Base-by-base conservation (phyloP, 2,113 vertebrate species). In the Phasianus colchicus region DNA sequence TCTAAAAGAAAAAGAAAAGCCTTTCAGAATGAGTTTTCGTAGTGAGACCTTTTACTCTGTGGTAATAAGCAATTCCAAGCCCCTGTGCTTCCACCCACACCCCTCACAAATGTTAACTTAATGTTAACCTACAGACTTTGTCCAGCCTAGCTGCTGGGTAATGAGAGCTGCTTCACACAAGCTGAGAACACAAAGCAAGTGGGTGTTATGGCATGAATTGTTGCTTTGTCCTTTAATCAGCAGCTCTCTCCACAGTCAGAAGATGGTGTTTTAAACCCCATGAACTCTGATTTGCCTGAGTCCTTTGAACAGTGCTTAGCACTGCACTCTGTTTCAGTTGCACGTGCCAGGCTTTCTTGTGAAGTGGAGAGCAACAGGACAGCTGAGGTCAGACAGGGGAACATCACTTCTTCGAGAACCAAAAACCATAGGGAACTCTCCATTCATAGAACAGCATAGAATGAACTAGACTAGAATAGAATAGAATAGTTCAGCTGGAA, bases 51-150 rank as follows among this genome's bases (percentile, higher is more conserved):
- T 94, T 84, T 60, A 36, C 72, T 89, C 43, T 24, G n/a, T 47
- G 80, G 54, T 60, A 79, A 93, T 69, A n/a, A 86, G 54, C 29
- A 38, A 77, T 64, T 89, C 58, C 54, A 72, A 85, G 40, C 10
- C 24, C 18, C 18, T 21, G 27, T 38, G 27, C 34, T 91, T 42
- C 91, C 67, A 55, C 90, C 57, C 72, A 84, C 79, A 43, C 1
- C 25, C 4, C 17, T 24, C 9, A 12, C 32, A 89, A 93, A 96
- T 83, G 45, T 87, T 91, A 78, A 79, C 80, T 88, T 92, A 86
- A 86, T 8, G 6, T 93, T 93, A 83, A 84, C 78, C 64, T 78
- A 89, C 2, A 95, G 86, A 71, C 27, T 91, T 50, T 76, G 83
- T 83, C 89, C 82, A 52, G 30, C 65, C 50, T 16, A 29, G 85